phyloP scores from a whole-genome alignment of 2,888 invertebrate species.

The Tetragnatha montana region DNA sequence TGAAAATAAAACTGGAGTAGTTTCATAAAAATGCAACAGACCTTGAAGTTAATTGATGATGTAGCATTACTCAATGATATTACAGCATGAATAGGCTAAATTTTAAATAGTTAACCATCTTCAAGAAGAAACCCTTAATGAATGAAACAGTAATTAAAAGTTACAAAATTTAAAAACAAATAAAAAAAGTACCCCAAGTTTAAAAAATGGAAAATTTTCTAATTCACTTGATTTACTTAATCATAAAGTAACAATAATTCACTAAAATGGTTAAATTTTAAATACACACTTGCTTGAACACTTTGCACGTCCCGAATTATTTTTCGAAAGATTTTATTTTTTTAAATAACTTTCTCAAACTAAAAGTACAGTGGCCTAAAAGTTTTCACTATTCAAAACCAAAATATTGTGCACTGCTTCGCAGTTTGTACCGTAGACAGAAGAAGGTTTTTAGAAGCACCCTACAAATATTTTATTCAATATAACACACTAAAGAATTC shows the following conservation, averaged over 20 bases:
- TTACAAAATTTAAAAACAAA: too few relatives aligned
- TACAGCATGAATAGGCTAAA: not conserved
- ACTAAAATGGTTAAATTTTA: not conserved
- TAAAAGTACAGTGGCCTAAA: not conserved
- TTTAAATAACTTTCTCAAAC: not conserved
- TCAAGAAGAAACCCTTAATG: not conserved
- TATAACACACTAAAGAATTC: not conserved
- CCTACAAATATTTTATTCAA: slow-evolving; percentile 6
- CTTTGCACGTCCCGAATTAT: not conserved
- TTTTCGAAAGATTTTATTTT: not conserved
- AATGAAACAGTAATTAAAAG: not conserved
- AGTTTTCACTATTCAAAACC: not conserved
- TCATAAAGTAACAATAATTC: not conserved
- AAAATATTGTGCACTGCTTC: not conserved
- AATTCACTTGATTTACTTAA: not conserved
- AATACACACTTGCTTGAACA: not conserved
- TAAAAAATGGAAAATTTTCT: not conserved
- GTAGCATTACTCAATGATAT: not conserved
- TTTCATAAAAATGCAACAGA: not conserved
- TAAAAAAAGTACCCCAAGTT: too few relatives aligned
- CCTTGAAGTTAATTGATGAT: not conserved
- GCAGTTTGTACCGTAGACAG: slow-evolving; percentile 21
- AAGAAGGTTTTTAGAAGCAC: slow-evolving; percentile 50
- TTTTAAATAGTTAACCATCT: not conserved
- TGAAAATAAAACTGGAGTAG: not conserved